Evolutionary conservation across 2,888 invertebrate species (phyloP).

Genomic region (Gnatocerus cornutus): DNA sequence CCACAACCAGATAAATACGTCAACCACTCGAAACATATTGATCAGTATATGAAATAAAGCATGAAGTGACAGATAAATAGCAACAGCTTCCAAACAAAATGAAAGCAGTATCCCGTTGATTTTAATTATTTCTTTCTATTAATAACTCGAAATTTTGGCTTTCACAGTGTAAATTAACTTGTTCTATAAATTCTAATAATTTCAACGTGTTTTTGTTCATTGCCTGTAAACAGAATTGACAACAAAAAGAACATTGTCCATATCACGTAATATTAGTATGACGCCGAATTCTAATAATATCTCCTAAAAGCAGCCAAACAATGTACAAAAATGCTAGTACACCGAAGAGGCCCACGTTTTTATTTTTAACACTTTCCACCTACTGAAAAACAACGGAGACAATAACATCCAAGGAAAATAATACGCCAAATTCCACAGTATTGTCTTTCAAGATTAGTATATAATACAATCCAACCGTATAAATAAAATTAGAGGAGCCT

Average conservation of each 20-base stretch:
- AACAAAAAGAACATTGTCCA: not conserved
- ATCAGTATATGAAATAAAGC: not conserved
- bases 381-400: conserved; percentile 22
- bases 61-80: conserved; percentile 2
- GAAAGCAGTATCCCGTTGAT: not conserved
- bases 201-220: conserved; percentile 2
- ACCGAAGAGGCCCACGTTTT: conserved; percentile 25
- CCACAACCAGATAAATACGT: not conserved
- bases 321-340: conserved; percentile 39
- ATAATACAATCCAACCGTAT: conserved; percentile 21
- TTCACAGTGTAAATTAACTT: conserved; percentile 16
- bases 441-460: conserved; percentile 19
- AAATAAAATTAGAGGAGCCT: conserved; percentile 21
- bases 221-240: no score
- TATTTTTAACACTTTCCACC: conserved; percentile 37
- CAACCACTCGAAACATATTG: not conserved
- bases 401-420: conserved; percentile 25
- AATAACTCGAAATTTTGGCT: conserved; percentile 11
- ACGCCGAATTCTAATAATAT: conserved; percentile 47
- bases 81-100: not conserved
- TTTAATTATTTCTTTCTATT: not conserved
- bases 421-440: conserved; percentile 26
- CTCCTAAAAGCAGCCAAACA: conserved; percentile 52
- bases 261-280: conserved; percentile 16
- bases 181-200: conserved; percentile 10